Base-by-base conservation (phyloP, 1,140 invertebrate species). In the Brachionus sp. region DNA sequence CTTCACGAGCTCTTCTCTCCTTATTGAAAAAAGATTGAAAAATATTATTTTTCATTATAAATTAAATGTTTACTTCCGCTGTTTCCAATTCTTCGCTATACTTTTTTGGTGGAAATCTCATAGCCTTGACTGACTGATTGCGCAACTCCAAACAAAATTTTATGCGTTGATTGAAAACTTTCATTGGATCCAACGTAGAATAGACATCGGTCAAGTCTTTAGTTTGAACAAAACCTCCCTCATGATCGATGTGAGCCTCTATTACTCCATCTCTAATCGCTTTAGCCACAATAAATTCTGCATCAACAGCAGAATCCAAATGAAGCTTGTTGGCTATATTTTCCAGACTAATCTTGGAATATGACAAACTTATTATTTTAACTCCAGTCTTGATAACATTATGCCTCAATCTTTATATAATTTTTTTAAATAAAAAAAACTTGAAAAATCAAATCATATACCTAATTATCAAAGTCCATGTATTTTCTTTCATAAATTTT, bases 331-430 rank as follows among this genome's bases (percentile, higher is more conserved):
- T 91, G 7, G 96, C 96, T 86, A 99, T 96, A 89, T 98, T 96
- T 82, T 92, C 91, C 0, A 98, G 93, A 9, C 95, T 96, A 85
- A 99, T 99, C 70, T 95, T 91, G 0, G 96, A 98, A 89, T 99
- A 99, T 0, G 96, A 97, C 1, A 97, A 88, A 12, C 95, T 96
- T 88, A 99, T 98, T 83, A 95, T 95, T 50, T 97, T 91, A 64
- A 99, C 95, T 0, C 97, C 97, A 5, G 97, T 99, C 89, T 98
- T 99, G 86, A 99, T 99, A 1, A 99, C 98, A 91, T 99, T 99
- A 87, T 99, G 97, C 82, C 96, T 92, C 19, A 99, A 89, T 53
- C 84, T 66, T 33, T 66, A 46, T 10, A 33, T 57, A 80, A 37
- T 62, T 37, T 16, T 46, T 25, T 29, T 2, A 13, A 75, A 35